phyloP scores from a whole-genome alignment of 1,140 invertebrate genomes.

The Drosophila ohnishii region DNA sequence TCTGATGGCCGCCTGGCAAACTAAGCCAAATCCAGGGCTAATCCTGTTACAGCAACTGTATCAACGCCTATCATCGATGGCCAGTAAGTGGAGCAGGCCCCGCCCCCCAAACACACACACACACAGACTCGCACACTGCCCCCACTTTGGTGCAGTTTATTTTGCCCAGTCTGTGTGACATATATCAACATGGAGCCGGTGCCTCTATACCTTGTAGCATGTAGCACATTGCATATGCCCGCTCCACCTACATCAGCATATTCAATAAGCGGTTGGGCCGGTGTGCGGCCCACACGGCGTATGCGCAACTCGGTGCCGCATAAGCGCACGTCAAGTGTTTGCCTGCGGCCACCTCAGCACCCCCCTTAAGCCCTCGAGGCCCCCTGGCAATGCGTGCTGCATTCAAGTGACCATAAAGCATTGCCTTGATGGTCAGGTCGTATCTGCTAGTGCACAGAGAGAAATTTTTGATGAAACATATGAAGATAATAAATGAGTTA shows the following conservation, averaged over 20 bases:
- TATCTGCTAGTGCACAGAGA: conserved; percentile 22
- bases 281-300: conserved; percentile 54
- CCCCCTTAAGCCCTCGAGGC: background rate
- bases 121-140: background rate
- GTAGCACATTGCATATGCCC: conserved; percentile 23
- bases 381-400: conserved; percentile 34
- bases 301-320: conserved; percentile 71
- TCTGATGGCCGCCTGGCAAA: conserved; percentile 23
- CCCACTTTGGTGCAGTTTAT: conserved; percentile 50
- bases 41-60: conserved; percentile 60
- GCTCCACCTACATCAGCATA: conserved; percentile 58
- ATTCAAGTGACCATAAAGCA: conserved; percentile 72
- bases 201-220: conserved; percentile 13
- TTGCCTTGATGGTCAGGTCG: conserved; percentile 48
- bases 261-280: conserved; percentile 63
- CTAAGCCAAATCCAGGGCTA: conserved; percentile 48
- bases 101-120: background rate
- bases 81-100: conserved; percentile 42
- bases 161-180: conserved; percentile 51
- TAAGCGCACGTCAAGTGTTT: conserved; percentile 70
- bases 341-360: conserved; percentile 17
- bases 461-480: background rate
- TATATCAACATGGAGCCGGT: conserved; percentile 52
- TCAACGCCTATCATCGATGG: conserved; percentile 60
- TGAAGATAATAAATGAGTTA: no score